Evolutionary conservation across 2,888 invertebrate genomes (phyloP), one percentile per base, ranked within the genome.

Genomic region (Myopa tessellatipennis): DNA sequence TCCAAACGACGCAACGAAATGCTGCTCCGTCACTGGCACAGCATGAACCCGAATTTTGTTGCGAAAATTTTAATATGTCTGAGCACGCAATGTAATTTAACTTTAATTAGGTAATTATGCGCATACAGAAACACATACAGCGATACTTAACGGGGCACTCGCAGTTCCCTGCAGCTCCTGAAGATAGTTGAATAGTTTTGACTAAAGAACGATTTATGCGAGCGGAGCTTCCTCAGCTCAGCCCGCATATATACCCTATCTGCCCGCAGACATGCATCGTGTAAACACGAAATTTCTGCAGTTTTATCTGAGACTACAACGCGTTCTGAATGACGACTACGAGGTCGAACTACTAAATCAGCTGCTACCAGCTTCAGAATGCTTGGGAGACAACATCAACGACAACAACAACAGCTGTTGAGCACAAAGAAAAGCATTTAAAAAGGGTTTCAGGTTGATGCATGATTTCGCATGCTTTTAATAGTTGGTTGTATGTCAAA

Each of bases 61-160:
- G 70, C 70, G 26, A 82, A 84, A 85, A 86, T 84, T 86, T 88
- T 88, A 88, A 88, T 88, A 88, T 88, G 88, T 89, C 88, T 89
- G 89, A 88, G 88, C 88, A 89, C 89, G 88, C 89, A 89, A 87
- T 86, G 88, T 88, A 88, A 89, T 89, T 89, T 88, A 84, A 86
- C 86, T 88, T 89, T 89, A 89, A 89, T 89, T 88, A 88, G 88
- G 85, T 88, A 88, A 88, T 88, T 88, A 87, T 86, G 88, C 86
- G 87, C 85, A 86, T 85, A 85, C 87, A 87, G 81, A 38, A 55
- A 55, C 36, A 55, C 36, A 16, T 55, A 52, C 38, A 40, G 58
- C 45, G 7, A 10, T 10, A 45, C 36, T 18, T 36, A 34, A 36
- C 36, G 34, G 26, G 45, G 18, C 12, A 36, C 71, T 10, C 5